phyloP scores from a whole-genome alignment of 1,140 invertebrate species.

The Lutraria rhynchaena region DNA sequence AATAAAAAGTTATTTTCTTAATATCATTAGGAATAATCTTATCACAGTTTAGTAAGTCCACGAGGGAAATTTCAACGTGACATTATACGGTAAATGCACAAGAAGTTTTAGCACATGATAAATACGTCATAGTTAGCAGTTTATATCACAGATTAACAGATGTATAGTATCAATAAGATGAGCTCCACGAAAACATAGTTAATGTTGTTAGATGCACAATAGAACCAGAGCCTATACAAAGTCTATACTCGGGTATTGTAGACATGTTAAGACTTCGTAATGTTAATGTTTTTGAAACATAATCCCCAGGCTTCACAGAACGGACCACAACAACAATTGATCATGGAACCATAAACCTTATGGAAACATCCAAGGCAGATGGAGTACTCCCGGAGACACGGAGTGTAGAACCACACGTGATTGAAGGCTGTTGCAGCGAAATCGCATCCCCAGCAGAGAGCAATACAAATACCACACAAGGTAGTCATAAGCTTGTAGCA shows the following conservation, averaged over 20 bases:
- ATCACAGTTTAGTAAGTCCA: no score
- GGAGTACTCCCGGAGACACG: slow-evolving; percentile 69
- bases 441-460: slow-evolving; percentile 87
- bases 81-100: no score
- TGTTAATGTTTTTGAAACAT: slow-evolving; percentile 60
- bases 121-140: no score
- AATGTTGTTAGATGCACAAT: no score
- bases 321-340: slow-evolving; percentile 83
- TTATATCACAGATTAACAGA: no score
- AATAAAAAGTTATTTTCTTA: no score
- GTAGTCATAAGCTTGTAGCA: slow-evolving; percentile 88
- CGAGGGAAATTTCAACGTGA: no score
- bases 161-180: no score
- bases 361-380: slow-evolving; percentile 86
- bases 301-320: slow-evolving; percentile 60
- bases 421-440: slow-evolving; percentile 89
- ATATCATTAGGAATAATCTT: no score
- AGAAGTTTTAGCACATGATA: no score
- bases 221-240: background rate
- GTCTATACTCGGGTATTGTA: background rate
- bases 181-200: no score
- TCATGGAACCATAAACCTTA: slow-evolving; percentile 84
- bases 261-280: slow-evolving; percentile 2
- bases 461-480: slow-evolving; percentile 87
- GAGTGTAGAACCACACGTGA: slow-evolving; percentile 80